phyloP scores from a whole-genome alignment of 2,797 vertebrate genomes.

The Okamejei kenojei region DNA sequence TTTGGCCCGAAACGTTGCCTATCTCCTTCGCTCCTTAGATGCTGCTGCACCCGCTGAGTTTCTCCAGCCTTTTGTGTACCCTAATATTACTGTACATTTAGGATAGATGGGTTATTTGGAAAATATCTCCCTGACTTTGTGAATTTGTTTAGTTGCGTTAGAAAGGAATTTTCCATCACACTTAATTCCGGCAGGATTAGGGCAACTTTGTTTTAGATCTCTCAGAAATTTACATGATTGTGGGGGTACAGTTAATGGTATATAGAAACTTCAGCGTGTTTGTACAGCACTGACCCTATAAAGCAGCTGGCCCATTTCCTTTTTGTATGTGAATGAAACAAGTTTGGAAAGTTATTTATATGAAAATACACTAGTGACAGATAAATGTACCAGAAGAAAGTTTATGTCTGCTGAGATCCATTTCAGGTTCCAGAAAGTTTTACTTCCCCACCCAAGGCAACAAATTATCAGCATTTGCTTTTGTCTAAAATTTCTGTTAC shows the following conservation, averaged over 20 bases:
- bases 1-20: too few relatives aligned
- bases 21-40: too few relatives aligned
- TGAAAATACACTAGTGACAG: background rate
- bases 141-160: background rate
- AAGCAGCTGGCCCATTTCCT: background rate
- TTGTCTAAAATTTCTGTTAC: background rate
- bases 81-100: background rate
- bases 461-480: background rate
- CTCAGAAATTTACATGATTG: background rate
- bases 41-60: too few relatives aligned
- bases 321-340: background rate
- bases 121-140: background rate
- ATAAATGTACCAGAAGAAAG: background rate
- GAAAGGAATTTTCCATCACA: background rate
- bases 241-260: background rate
- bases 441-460: background rate
- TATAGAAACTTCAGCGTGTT: background rate
- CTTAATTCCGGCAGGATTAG: background rate
- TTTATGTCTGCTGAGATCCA: background rate
- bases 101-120: background rate
- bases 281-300: background rate
- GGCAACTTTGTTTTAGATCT: background rate
- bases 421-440: background rate
- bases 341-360: background rate
- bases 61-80: too few relatives aligned